phyloP scores from a whole-genome alignment of 2,888 invertebrate genomes.

The Andrena bucephala region DNA sequence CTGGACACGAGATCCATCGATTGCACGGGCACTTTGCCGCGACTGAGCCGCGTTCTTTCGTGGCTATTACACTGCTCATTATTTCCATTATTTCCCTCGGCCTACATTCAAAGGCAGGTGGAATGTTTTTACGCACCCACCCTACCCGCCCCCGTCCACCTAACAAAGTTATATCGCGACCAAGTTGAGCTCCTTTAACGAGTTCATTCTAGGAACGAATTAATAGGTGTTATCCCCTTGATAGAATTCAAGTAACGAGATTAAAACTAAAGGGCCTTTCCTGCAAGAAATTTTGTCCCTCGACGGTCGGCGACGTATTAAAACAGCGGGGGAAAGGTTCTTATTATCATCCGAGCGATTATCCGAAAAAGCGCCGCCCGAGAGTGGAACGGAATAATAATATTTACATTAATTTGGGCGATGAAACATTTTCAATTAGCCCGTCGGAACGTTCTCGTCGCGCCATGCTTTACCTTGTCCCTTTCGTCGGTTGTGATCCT shows the following conservation, averaged over 20 bases:
- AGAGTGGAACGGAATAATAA: slow-evolving; percentile 54
- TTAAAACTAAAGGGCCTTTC: slow-evolving; percentile 71
- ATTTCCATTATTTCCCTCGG: slow-evolving; percentile 32
- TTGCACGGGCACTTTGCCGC: not conserved
- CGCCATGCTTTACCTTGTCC: not conserved
- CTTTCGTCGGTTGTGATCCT: slow-evolving; percentile 28
- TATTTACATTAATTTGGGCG: slow-evolving; percentile 61
- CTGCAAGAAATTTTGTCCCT: slow-evolving; percentile 67
- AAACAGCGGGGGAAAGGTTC: slow-evolving; percentile 50
- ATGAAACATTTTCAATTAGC: slow-evolving; percentile 62
- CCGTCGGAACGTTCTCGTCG: slow-evolving; percentile 25
- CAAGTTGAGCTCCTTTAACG: slow-evolving; percentile 73
- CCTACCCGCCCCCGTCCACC: not conserved
- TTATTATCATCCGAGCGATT: slow-evolving; percentile 63
- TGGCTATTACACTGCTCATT: slow-evolving; percentile 34
- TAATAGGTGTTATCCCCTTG: slow-evolving; percentile 75
- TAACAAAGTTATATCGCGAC: slow-evolving; percentile 69
- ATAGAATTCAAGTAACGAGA: slow-evolving; percentile 75
- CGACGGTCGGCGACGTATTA: slow-evolving; percentile 61
- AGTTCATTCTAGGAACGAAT: slow-evolving; percentile 73
- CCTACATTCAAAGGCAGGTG: slow-evolving; percentile 37
- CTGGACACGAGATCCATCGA: not conserved
- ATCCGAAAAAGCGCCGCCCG: slow-evolving; percentile 63
- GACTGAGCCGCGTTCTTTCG: slow-evolving; percentile 35
- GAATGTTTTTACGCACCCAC: slow-evolving; percentile 67